Evolutionary conservation across 1,140 invertebrate genomes (phyloP).

Genomic region (Atta colombica): DNA sequence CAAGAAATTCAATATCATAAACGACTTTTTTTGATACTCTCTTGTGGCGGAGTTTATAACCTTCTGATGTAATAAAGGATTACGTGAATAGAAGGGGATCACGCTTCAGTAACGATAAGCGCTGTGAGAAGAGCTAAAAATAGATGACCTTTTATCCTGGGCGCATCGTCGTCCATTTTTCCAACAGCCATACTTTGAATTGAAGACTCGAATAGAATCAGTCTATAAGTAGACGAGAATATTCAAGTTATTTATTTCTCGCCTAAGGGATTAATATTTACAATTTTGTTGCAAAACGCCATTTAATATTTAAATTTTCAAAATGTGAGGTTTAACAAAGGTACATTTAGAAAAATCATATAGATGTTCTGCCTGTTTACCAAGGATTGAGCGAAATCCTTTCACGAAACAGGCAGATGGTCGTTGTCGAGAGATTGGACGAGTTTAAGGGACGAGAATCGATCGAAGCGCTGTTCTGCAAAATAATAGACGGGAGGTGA

Average conservation of each 20-base stretch:
- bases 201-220: neutral
- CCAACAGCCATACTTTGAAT: neutral
- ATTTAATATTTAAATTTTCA: slow-evolving; percentile 1
- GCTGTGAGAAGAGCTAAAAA: slow-evolving; percentile 17
- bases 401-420: slow-evolving; percentile 63
- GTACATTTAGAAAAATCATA: neutral
- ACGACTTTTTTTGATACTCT: neutral
- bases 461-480: slow-evolving; percentile 40
- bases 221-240: neutral
- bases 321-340: neutral
- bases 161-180: slow-evolving; percentile 4
- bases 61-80: slow-evolving; percentile 20
- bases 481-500: slow-evolving; percentile 66
- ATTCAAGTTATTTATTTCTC: neutral
- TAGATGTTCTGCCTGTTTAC: neutral
- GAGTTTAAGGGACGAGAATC: slow-evolving; percentile 26
- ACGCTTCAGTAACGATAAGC: slow-evolving; percentile 22
- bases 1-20: neutral
- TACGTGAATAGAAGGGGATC: neutral
- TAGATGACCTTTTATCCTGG: slow-evolving; percentile 34
- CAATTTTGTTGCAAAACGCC: neutral
- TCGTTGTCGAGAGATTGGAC: slow-evolving; percentile 33
- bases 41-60: neutral
- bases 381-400: slow-evolving; percentile 10
- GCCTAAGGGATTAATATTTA: neutral